A percentile compares a stretch with the other conserved stretches of the same genome.
Evolutionary conservation across 2,113 vertebrate species (phyloP).

Genomic region (Poeciliopsis turrubarensis): DNA sequence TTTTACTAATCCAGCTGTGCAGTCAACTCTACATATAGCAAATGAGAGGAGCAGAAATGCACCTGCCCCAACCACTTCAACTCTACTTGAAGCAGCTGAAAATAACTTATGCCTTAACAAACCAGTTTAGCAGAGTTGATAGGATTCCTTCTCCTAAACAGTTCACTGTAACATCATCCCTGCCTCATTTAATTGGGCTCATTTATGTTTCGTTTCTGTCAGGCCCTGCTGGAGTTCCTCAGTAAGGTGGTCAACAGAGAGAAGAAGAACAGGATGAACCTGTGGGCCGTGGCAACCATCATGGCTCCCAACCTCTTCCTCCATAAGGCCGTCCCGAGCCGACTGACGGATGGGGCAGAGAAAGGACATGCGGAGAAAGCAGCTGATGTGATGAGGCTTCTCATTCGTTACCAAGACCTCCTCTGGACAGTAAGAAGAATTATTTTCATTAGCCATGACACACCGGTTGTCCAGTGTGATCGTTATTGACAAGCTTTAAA

Average conservation of each 20-base stretch:
- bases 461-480: neutral
- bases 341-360: slow-evolving; percentile 84
- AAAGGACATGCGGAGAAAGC: slow-evolving; percentile 88
- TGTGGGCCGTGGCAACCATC: slow-evolving; percentile 92
- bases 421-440: slow-evolving; percentile 84
- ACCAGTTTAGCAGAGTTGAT: slow-evolving; percentile 23
- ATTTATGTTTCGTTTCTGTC: slow-evolving; percentile 7
- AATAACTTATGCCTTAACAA: slow-evolving; percentile 34
- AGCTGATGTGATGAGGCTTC: slow-evolving; percentile 85
- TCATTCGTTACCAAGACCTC: slow-evolving; percentile 90
- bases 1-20: slow-evolving; percentile 38
- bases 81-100: slow-evolving; percentile 51
- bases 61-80: slow-evolving; percentile 62
- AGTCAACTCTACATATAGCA: slow-evolving; percentile 37
- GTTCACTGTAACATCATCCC: slow-evolving; percentile 28
- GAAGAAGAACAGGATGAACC: slow-evolving; percentile 90
- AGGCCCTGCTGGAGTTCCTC: slow-evolving; percentile 91
- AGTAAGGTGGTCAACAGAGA: slow-evolving; percentile 86
- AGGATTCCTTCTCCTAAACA: slow-evolving; percentile 29
- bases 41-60: slow-evolving; percentile 34
- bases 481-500: no score
- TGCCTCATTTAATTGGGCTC: slow-evolving; percentile 1
- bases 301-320: slow-evolving; percentile 93
- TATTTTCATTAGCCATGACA: neutral
- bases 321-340: slow-evolving; percentile 84